Evolutionary conservation across 2,888 invertebrate species (phyloP), one percentile per base, ranked within the genome.

Genomic region (Stegana nigrithorax): DNA sequence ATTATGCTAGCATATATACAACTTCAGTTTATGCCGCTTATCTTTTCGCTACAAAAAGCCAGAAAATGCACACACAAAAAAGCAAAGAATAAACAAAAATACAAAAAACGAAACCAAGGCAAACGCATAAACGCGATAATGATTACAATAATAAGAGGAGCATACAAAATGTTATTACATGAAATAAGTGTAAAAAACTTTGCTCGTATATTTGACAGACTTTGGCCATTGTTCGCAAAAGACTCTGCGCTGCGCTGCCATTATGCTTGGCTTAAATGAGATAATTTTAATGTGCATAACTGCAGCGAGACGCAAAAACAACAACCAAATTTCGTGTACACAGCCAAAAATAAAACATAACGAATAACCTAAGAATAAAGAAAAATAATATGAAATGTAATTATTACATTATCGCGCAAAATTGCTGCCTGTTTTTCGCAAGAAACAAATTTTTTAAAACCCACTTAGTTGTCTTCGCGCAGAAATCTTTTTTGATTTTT

Each of bases 61-160:
- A 56, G 61, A 71, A 73, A 64, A 57, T 59, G 65, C 53, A 64
- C 51, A 62, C n/a, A n/a, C n/a, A n/a, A n/a, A n/a, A n/a, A n/a
- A n/a, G n/a, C n/a, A n/a, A n/a, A n/a, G n/a, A n/a, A n/a, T n/a
- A n/a, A n/a, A n/a, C n/a, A n/a, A n/a, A n/a, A n/a, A n/a, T n/a
- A 42, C 56, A 55, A 32, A 55, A 63, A 27, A 42, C 60, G 45
- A 55, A 47, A 29, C 17, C 14, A 17, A 57, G 25, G 44, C 25
- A 57, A 42, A 21, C 42, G 42, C 23, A 57, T 57, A 26, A 57
- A 42, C 25, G 27, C 42, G 29, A 44, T 62, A 61, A 68, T 58
- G 45, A 58, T 51, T 23, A 26, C 26, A 19, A 5, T 21, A 2
- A n/a, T n/a, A n/a, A n/a, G n/a, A n/a, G n/a, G n/a, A n/a, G n/a